Conservation (phyloP, 2,797 vertebrate species). For the Poeciliopsis paucimaculata region DNA sequence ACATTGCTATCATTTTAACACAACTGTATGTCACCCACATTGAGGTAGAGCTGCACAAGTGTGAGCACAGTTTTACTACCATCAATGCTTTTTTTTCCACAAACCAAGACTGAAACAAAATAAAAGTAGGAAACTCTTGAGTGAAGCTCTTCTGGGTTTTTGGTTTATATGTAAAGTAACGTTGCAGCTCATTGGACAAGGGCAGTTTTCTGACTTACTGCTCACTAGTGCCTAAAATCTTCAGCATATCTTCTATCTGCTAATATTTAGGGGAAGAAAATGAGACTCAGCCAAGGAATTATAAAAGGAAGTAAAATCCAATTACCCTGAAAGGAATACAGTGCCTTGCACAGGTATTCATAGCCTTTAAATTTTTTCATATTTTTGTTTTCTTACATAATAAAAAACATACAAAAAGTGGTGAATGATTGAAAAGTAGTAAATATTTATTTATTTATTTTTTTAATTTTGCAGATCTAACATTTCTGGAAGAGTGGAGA, state of each 20-base stretch:
- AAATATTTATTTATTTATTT: not conserved
- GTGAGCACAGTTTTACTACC: not conserved
- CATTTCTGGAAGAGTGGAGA: not conserved
- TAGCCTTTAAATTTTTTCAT: not conserved
- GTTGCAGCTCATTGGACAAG: constrained; percentile 34
- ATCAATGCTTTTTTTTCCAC: not conserved
- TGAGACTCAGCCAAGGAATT: constrained; percentile 46
- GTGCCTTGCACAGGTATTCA: not conserved
- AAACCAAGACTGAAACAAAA: constrained; percentile 30
- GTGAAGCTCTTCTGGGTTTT: constrained; percentile 36
- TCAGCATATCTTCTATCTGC: constrained; percentile 54
- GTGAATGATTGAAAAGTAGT: not conserved
- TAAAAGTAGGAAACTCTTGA: constrained; percentile 24
- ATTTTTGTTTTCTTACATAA: not conserved
- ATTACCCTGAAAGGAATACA: not conserved
- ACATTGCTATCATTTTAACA: not conserved
- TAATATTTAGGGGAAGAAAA: constrained; percentile 69
- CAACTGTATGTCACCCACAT: not conserved
- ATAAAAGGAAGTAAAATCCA: not conserved
- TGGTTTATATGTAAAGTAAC: constrained; percentile 32
- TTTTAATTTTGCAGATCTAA: not conserved
- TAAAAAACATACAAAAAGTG: not conserved
- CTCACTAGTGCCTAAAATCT: constrained; percentile 51
- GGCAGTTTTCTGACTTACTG: constrained; percentile 57
- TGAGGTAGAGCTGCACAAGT: not conserved